These are phyloP conservation scores for Sterna hirundo DNA, from an alignment of 2,113 vertebrate genomes.

Conservation along the genomic window DNA sequence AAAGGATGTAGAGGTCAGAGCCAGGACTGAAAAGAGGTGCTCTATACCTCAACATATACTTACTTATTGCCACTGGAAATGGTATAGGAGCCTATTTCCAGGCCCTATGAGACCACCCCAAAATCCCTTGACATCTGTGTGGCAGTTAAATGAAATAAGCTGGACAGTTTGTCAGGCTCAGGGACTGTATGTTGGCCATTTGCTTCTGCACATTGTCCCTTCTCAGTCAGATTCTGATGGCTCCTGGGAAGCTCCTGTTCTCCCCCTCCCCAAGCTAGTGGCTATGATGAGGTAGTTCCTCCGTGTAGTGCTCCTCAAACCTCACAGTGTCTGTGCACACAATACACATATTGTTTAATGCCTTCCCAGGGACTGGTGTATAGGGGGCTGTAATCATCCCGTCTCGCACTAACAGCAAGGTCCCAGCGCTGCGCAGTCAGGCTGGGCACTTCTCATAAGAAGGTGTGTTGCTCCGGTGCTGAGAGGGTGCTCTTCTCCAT, in stretches of 20 bases:
- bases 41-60: neutral
- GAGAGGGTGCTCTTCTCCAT: neutral
- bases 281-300: neutral
- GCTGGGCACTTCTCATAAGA: neutral
- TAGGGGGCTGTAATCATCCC: neutral
- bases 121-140: neutral
- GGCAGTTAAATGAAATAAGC: neutral
- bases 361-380: neutral
- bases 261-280: neutral
- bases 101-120: neutral
- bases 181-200: neutral
- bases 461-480: neutral
- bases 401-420: neutral
- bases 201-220: neutral
- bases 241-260: neutral
- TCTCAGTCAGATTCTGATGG: neutral
- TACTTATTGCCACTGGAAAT: neutral
- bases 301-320: neutral
- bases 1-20: neutral
- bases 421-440: neutral
- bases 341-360: fast-evolving
- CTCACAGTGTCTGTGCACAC: neutral
- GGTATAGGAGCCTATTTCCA: neutral
- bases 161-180: neutral
- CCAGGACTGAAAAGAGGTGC: neutral